These are phyloP conservation scores for Enteromius argenteus DNA, from an alignment of 2,797 vertebrate genomes.

Conservation along the genomic window DNA sequence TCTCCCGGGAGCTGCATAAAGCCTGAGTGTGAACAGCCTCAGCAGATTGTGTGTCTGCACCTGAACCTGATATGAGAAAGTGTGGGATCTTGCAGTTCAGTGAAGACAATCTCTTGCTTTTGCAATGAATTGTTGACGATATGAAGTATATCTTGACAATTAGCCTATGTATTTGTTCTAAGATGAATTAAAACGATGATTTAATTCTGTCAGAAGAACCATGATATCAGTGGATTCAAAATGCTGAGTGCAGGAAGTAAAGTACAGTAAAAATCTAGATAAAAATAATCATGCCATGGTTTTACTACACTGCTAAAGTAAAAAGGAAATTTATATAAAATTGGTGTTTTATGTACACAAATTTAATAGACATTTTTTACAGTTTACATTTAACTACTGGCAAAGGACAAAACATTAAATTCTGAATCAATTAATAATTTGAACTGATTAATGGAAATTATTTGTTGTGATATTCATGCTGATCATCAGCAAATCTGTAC, in stretches of 20 bases:
- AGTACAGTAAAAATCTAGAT: background rate
- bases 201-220: background rate
- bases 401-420: background rate
- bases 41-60: slow-evolving; percentile 54
- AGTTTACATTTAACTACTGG: background rate
- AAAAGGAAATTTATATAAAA: too few species aligned
- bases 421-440: background rate
- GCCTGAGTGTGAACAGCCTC: slow-evolving; percentile 32
- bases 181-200: background rate
- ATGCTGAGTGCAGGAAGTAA: background rate
- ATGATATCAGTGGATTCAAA: background rate
- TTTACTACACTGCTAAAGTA: too few species aligned
- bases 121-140: background rate
- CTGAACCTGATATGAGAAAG: slow-evolving; percentile 53
- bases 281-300: too few species aligned
- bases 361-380: too few species aligned
- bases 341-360: too few species aligned
- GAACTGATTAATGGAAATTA: background rate
- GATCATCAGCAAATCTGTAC: background rate
- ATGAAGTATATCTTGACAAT: background rate
- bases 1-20: slow-evolving; percentile 54
- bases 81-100: slow-evolving; percentile 35
- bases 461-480: background rate
- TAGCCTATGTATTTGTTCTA: background rate
- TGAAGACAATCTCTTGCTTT: slow-evolving; percentile 10